phyloP scores from a whole-genome alignment of 2,797 vertebrate genomes.

The Argya squamiceps region DNA sequence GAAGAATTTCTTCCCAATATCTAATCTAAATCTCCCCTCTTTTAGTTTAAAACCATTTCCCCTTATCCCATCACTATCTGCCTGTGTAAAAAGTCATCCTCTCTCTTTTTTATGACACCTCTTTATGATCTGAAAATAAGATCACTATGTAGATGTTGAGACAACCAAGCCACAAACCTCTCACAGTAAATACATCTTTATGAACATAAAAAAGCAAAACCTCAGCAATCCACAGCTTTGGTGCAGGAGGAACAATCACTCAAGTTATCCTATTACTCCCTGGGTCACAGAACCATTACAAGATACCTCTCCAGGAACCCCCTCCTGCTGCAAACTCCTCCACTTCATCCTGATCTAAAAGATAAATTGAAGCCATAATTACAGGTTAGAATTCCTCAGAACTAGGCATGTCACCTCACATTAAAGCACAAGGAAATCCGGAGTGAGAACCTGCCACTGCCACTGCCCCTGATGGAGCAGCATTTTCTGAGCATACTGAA shows the following conservation, averaged over 20 bases:
- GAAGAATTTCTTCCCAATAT: neutral
- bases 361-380: accelerated
- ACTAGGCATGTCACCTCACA: neutral
- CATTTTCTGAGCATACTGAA: accelerated
- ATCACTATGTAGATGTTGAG: neutral
- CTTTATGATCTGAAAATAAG: neutral
- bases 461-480: accelerated
- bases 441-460: neutral
- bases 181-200: neutral
- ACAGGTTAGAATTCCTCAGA: neutral
- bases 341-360: neutral
- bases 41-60: neutral
- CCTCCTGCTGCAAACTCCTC: neutral
- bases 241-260: neutral
- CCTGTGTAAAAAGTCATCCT: neutral
- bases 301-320: neutral
- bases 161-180: neutral
- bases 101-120: neutral
- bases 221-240: neutral
- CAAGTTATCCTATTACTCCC: neutral
- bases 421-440: neutral
- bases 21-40: neutral
- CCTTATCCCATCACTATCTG: neutral
- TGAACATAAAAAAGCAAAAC: neutral
- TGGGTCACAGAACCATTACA: accelerated